Percentiles rank a stretch among this genome's conserved stretches.
Conservation (phyloP, 2,888 invertebrate genomes). For the Polylopha cassiicola region DNA sequence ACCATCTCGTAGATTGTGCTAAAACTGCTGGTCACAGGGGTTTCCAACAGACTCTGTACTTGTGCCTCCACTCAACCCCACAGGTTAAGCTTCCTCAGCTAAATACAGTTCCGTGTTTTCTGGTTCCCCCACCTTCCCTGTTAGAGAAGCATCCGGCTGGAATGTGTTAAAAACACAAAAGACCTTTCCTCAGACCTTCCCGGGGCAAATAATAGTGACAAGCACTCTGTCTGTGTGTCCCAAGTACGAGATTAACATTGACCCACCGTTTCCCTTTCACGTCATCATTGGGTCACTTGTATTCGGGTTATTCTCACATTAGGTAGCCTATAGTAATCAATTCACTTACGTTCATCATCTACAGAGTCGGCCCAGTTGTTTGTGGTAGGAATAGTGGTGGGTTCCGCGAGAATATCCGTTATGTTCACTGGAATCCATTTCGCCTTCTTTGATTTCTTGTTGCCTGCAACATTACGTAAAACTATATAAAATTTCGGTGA, state of each 20-base stretch:
- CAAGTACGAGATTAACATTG: constrained; percentile 87
- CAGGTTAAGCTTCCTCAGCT: constrained; percentile 72
- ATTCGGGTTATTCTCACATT: constrained; percentile 1
- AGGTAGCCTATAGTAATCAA: constrained; percentile 3
- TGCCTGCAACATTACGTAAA: constrained; percentile 74
- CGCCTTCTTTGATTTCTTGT: constrained; percentile 91
- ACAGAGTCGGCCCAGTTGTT: constrained; percentile 90
- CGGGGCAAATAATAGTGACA: constrained; percentile 79
- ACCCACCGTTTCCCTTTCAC: constrained; percentile 68
- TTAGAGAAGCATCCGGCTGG: constrained; percentile 83
- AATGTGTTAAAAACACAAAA: constrained; percentile 69
- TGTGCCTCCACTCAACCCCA: constrained; percentile 67
- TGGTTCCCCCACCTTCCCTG: constrained; percentile 84
- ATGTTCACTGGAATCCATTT: constrained; percentile 90
- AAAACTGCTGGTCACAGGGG: constrained; percentile 83
- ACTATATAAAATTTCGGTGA: constrained; percentile 26
- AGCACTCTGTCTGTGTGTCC: constrained; percentile 81
- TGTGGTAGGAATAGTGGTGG: constrained; percentile 77
- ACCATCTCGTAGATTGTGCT: constrained; percentile 86
- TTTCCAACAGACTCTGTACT: constrained; percentile 79
- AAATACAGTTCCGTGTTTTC: constrained; percentile 76
- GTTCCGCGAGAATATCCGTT: constrained; percentile 88
- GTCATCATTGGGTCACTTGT: constrained; percentile 62
- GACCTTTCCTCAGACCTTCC: constrained; percentile 90
- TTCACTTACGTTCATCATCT: constrained; percentile 85